Evolutionary conservation across 1,140 invertebrate species (phyloP), one percentile per base, ranked within the genome.

Genomic region (Hyphantria cunea): DNA sequence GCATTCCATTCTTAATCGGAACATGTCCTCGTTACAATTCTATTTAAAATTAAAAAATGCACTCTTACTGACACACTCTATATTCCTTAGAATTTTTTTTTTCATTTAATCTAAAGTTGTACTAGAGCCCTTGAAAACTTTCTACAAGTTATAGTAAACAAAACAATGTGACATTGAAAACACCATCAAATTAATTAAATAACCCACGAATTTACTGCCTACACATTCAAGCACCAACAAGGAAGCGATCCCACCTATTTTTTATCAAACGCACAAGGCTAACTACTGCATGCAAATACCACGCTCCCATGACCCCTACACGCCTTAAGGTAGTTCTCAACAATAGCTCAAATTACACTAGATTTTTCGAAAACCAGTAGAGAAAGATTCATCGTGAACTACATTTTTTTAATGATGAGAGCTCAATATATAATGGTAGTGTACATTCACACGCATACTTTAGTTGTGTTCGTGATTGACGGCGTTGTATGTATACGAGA

Each of bases 241-340:
- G 63, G 54, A 65, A 65, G 58, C 51, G 48, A 51, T 65, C 49
- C 44, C 54, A 58, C 61, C 34, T 49, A 45, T n/a, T 65, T 65
- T 65, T 58, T 58, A 58, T 65, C 48, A 55, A 49, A 55, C 39
- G 49, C 12, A 55, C 63, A 65, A 65, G 63, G 63, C 63, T 59
- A 59, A 65, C 63, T 52, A 53, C 63, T 42, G 42, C 44, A 53
- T 12, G 33, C 31, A 54, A 62, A 45, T 45, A 52, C 59, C 59
- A 62, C 33, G 13, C 12, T 45, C 41, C 25, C 42, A 53, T 31
- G 59, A 62, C 59, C 59, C 17, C 33, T 52, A 7, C 13, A 13
- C 11, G 7, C 41, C 14, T 62, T 13, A 3, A 53, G 53, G 12
- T 47, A 9, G 14, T 53, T 62, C 59, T n/a, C 13, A 10, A 11